A percentile compares a stretch with the other conserved stretches of the same genome.
phyloP scores from a whole-genome alignment of 2,888 invertebrate genomes.

The Gisinianus flammeolus region DNA sequence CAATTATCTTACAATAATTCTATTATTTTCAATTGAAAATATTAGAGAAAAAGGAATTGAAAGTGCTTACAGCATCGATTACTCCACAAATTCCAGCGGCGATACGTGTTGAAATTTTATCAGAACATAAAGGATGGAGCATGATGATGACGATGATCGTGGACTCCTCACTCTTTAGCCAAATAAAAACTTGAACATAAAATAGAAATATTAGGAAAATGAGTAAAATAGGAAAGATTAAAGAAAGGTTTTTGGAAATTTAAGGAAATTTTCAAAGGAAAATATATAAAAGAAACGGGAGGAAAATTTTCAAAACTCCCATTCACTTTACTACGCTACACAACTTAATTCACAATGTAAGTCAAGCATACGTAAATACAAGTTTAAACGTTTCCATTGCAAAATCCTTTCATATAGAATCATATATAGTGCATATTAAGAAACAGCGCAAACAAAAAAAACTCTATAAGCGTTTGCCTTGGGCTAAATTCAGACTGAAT shows the following conservation, averaged over 20 bases:
- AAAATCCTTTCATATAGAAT: neutral
- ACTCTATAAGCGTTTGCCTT: neutral
- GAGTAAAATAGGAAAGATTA: too few species aligned
- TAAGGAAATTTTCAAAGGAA: too few species aligned
- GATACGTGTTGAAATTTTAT: neutral
- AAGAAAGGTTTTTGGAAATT: too few species aligned
- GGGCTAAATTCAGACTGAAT: neutral
- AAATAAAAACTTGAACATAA: too few species aligned
- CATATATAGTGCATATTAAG: neutral
- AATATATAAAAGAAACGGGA: too few species aligned
- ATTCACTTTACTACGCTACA: too few species aligned
- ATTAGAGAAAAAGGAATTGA: too few species aligned
- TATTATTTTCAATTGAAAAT: too few species aligned
- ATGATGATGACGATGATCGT: neutral
- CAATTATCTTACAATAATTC: too few species aligned
- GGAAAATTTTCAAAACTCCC: too few species aligned
- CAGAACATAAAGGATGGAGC: slow-evolving; percentile 1
- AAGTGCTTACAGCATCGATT: neutral
- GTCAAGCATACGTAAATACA: neutral
- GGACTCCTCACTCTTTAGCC: neutral
- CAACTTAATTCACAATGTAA: neutral
- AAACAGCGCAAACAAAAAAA: neutral
- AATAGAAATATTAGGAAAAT: too few species aligned
- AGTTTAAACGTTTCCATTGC: neutral
- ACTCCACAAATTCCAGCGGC: neutral